Evolutionary conservation across 2,888 invertebrate genomes (phyloP).

Genomic region (Stomorhina lunata): DNA sequence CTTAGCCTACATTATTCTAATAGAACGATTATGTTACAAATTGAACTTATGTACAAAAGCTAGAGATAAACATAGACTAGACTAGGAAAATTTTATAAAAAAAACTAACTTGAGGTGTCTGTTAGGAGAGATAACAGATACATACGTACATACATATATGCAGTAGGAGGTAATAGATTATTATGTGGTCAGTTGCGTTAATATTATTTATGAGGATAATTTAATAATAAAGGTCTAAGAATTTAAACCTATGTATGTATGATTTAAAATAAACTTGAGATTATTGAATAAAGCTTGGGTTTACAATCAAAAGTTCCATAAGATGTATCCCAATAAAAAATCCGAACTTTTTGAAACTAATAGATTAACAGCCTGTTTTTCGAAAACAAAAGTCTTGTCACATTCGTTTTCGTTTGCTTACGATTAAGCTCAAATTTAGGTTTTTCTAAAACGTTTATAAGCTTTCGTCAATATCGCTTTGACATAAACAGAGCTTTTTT

Average conservation of each 20-base stretch:
- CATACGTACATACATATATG: not conserved
- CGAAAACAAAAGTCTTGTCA: too few relatives aligned
- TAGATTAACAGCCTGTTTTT: too few relatives aligned
- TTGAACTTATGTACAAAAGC: not conserved
- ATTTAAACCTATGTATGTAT: not conserved
- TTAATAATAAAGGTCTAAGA: slow-evolving; percentile 11
- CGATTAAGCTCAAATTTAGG: too few relatives aligned
- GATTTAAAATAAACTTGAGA: too few relatives aligned
- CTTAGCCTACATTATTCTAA: not conserved
- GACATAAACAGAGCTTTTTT: too few relatives aligned
- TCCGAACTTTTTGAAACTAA: too few relatives aligned
- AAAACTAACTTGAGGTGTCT: not conserved
- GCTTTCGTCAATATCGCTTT: too few relatives aligned
- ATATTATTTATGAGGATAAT: slow-evolving; percentile 25
- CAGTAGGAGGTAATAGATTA: slow-evolving; percentile 12
- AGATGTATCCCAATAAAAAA: too few relatives aligned
- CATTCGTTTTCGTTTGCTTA: too few relatives aligned
- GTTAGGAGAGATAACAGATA: not conserved
- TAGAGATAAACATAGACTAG: not conserved
- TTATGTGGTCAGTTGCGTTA: slow-evolving; percentile 25
- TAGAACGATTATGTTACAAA: not conserved
- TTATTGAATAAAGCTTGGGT: too few relatives aligned
- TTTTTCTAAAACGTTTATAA: too few relatives aligned
- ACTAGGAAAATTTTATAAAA: not conserved
- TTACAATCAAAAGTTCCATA: too few relatives aligned